Evolutionary conservation across 2,113 vertebrate species (phyloP).

Genomic region (Gambusia affinis): DNA sequence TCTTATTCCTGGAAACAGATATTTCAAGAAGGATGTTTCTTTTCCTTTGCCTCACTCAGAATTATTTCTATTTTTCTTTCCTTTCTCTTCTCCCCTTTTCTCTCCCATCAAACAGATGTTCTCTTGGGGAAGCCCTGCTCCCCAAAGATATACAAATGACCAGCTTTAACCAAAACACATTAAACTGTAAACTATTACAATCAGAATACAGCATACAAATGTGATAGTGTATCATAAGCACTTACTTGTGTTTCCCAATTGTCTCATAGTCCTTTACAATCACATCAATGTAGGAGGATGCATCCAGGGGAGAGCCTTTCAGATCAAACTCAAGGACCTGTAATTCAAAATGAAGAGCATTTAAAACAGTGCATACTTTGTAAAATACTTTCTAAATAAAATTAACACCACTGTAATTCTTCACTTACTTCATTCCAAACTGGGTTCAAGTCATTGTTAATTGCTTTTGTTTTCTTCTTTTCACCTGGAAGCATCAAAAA

Average conservation of each 20-base stretch:
- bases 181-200: background rate
- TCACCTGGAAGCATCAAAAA: conserved; percentile 79
- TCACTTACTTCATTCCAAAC: conserved; percentile 93
- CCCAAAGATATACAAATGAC: background rate
- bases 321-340: conserved; percentile 95
- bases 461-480: conserved; percentile 95
- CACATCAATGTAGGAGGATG: conserved; percentile 86
- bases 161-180: background rate
- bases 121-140: background rate
- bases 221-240: background rate
- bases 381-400: background rate
- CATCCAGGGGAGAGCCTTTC: conserved; percentile 86
- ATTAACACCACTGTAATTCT: background rate
- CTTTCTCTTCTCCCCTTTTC: background rate
- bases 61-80: background rate
- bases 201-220: background rate
- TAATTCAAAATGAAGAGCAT: conserved; percentile 30
- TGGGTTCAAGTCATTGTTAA: conserved; percentile 92
- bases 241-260: conserved; percentile 97
- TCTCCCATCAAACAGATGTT: background rate
- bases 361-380: background rate
- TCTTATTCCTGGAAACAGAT: background rate
- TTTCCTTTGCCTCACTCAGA: background rate
- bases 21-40: background rate
- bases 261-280: conserved; percentile 96